Base-by-base conservation (phyloP, 2,113 vertebrate genomes). In the Indicator indicator region DNA sequence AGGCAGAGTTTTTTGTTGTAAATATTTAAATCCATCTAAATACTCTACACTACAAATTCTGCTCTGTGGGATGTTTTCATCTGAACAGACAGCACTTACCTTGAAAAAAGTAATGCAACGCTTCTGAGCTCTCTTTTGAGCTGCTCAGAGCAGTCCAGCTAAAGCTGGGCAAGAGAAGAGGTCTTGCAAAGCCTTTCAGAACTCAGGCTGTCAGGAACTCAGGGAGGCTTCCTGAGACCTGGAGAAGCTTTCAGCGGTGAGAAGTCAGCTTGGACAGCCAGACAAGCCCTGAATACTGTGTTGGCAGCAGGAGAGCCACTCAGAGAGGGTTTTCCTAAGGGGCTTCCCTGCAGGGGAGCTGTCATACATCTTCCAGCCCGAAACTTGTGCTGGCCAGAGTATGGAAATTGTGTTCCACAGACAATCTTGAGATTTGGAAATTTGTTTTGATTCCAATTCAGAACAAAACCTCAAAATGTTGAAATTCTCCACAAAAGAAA, bases 361-460 rank as follows among this genome's bases (percentile, higher is more conserved):
- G 40, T 96, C 92, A 82, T 58, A 90, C 83, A 84, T 82, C 67
- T 48, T 90, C 21, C 75, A 87, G 86, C 67, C 86, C 76, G 94
- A 93, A 93, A 97, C 70, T 90, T 56, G 79, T 95, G 87, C 56
- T 89, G 83, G 26, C 40, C 62, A 72, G 73, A 90, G 91, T 95
- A 95, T 95, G 95, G 93, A 94, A 96, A 95, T 94, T 95, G 72
- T 96, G 90, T 93, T 95, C 91, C 85, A 94, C 69, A 95, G 93
- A 91, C 62, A 9, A 96, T 94, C 95, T 96, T 95, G 86, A 95
- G 90, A 97, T 97, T 96, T 97, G 95, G 96, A 96, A 95, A 96
- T 96, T 97, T 95, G 83, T 94, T 96, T 97, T 97, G 88, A 86
- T 96, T 96, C 93, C 91, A 93, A 79, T 94, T 94, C 88, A 81